Percentiles rank a stretch among this genome's conserved stretches.
These are phyloP conservation scores for Drosophila emarginata DNA, from an alignment of 2,888 invertebrate species.

Conservation along the genomic window DNA sequence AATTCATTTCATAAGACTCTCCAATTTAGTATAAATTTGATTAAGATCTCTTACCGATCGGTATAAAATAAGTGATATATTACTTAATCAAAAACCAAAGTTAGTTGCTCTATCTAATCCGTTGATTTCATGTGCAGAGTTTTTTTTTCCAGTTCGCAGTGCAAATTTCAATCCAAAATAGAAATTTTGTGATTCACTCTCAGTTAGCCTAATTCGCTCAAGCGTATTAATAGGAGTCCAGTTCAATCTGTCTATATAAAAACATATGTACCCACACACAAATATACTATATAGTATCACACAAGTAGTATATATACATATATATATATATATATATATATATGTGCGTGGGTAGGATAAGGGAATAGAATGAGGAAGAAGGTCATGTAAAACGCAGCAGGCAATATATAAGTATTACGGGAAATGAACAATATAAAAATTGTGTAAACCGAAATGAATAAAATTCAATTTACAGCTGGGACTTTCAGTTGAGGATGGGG, in stretches of 20 bases:
- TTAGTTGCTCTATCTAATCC: too few species aligned
- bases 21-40: too few species aligned
- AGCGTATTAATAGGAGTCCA: not conserved
- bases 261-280: not conserved
- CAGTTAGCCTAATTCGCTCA: not conserved
- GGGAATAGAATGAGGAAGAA: too few species aligned
- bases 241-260: not conserved
- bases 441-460: constrained; percentile 27
- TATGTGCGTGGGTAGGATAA: not conserved
- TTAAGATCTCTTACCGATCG: not conserved
- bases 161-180: not conserved
- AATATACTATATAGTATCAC: not conserved
- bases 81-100: too few species aligned
- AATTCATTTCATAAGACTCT: too few species aligned
- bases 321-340: not conserved
- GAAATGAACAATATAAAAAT: constrained; percentile 25
- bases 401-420: constrained; percentile 22
- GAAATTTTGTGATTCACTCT: not conserved
- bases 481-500: constrained; percentile 2
- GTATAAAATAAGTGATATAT: not conserved
- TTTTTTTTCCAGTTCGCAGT: not conserved
- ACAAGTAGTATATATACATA: too few species aligned
- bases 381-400: constrained; percentile 17
- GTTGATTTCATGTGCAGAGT: too few species aligned
- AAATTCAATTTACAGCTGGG: constrained; percentile 33